Evolutionary conservation across 1,140 invertebrate species (phyloP).

Genomic region (Rhopalosiphum maidis): DNA sequence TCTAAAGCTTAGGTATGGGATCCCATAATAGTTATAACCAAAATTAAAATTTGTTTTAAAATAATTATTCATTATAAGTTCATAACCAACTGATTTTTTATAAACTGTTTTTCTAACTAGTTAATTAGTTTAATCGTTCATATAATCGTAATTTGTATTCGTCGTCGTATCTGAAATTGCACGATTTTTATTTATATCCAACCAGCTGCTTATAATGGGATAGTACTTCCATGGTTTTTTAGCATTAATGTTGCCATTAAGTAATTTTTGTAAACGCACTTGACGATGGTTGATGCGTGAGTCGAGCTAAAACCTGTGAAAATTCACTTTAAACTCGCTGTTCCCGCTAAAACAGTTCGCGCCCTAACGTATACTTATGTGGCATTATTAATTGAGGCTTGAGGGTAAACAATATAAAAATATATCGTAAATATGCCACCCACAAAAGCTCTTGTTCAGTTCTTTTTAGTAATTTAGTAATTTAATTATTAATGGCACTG

Average conservation of each 20-base stretch:
- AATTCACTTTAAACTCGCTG: slow-evolving; percentile 8
- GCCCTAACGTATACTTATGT: slow-evolving; percentile 35
- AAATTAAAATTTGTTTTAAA: neutral
- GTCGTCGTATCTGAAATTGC: slow-evolving; percentile 20
- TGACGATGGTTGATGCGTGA: slow-evolving; percentile 31
- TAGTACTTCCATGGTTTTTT: neutral
- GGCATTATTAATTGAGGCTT: slow-evolving; percentile 40
- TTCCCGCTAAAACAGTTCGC: neutral
- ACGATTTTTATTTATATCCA: slow-evolving; percentile 45
- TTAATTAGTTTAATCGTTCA: slow-evolving; percentile 53
- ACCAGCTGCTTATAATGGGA: slow-evolving; percentile 50
- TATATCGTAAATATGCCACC: slow-evolving; percentile 41
- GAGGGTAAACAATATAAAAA: slow-evolving; percentile 36
- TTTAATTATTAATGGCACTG: slow-evolving; percentile 14
- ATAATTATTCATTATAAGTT: slow-evolving; percentile 1
- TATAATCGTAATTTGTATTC: slow-evolving; percentile 32
- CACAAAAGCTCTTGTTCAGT: slow-evolving; percentile 27
- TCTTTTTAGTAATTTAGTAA: slow-evolving; percentile 24
- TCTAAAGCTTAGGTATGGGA: neutral
- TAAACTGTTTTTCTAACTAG: neutral
- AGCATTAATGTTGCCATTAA: slow-evolving; percentile 43
- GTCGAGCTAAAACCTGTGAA: slow-evolving; percentile 30
- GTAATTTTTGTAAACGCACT: slow-evolving; percentile 36
- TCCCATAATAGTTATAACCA: neutral
- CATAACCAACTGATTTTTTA: neutral